Evolutionary conservation across 2,797 vertebrate genomes (phyloP), one percentile per base, ranked within the genome.

Genomic region (Tokudaia muenninki): DNA sequence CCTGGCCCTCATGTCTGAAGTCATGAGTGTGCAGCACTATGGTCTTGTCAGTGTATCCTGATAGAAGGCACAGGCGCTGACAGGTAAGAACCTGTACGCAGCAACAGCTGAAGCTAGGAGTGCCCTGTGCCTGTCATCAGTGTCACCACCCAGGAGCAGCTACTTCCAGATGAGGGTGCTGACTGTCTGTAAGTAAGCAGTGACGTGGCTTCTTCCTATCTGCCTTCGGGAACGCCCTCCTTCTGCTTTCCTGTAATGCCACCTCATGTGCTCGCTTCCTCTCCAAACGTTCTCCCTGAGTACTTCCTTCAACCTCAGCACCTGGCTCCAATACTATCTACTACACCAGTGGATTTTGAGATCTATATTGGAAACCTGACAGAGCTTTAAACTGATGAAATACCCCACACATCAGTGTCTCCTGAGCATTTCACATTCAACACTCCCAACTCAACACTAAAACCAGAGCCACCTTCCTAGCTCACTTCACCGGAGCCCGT

Each of bases 381-480:
- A 50, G 57, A 41, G 50, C 61, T 94, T 59, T n/a, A 70, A 84
- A 79, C 2, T 72, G 44, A 67, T 63, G 26, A 12, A 47, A 86
- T 24, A 59, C 4, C 16, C 26, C 65, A 67, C 65, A 86, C 13
- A 72, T n/a, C 50, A 55, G 26, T 72, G n/a, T 74, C 26, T 82
- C 22, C 72, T 41, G 61, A 84, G 82, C n/a, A 57, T 59, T n/a
- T 94, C 24, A n/a, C 59, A 81, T 91, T 83, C 92, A 87, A 59
- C 21, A 74, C 3, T 29, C 31, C 70, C 63, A 80, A 59, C 63
- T 78, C 59, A 59, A 70, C 59, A 81, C 29, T n/a, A 31, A 87
- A 75, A 72, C 52, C 90, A 78, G 17, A n/a, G n/a, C 37, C 44
- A 21, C 61, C 31, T 12, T 14, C 13, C 61, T 52, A 77, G 41